These are phyloP conservation scores for Sisyra terminalis DNA, from an alignment of 2,888 invertebrate species.

Conservation along the genomic window DNA sequence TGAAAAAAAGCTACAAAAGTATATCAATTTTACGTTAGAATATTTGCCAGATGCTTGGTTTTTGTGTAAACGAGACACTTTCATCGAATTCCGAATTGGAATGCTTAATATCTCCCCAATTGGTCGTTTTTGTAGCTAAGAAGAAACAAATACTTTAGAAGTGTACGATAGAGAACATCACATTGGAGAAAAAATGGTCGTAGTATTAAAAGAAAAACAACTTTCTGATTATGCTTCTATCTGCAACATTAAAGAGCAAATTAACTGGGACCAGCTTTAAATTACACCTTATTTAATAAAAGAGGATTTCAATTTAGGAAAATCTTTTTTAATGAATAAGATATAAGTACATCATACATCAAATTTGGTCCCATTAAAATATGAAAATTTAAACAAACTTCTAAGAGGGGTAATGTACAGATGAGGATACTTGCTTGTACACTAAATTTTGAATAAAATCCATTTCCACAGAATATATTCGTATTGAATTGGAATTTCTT, in stretches of 20 bases:
- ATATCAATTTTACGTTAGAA: constrained; percentile 81
- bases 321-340: too few species aligned
- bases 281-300: too few species aligned
- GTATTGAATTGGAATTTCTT: too few species aligned
- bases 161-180: constrained; percentile 67
- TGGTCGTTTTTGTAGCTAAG: constrained; percentile 79
- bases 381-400: too few species aligned
- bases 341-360: too few species aligned
- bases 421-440: too few species aligned
- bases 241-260: constrained; percentile 94
- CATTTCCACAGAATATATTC: too few species aligned
- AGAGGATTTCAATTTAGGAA: too few species aligned
- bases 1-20: constrained; percentile 70
- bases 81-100: constrained; percentile 88
- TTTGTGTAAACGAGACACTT: constrained; percentile 90
- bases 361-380: too few species aligned
- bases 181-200: constrained; percentile 68
- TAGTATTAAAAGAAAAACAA: constrained; percentile 55
- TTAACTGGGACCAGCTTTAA: constrained; percentile 98
- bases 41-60: constrained; percentile 75
- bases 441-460: too few species aligned
- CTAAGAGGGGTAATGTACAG: too few species aligned
- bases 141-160: constrained; percentile 73
- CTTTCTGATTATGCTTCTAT: constrained; percentile 65
- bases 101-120: constrained; percentile 94